phyloP scores from a whole-genome alignment of 2,888 invertebrate genomes.

The Pandemis heparana region DNA sequence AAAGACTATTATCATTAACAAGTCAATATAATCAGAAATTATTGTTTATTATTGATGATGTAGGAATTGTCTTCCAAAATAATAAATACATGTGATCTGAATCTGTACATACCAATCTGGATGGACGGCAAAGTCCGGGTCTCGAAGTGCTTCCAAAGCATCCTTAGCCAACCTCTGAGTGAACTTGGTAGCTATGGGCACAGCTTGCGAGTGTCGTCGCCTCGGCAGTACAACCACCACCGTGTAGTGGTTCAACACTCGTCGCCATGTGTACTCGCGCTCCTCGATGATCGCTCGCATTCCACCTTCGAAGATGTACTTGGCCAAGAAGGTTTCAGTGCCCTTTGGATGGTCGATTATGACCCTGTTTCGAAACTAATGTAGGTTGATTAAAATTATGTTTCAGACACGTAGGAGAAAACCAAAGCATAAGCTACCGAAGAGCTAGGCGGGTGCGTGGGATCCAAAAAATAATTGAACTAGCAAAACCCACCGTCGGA shows the following conservation, averaged over 20 bases:
- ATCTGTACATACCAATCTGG: conserved; percentile 72
- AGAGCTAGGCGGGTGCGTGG: too few relatives aligned
- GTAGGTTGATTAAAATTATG: background rate
- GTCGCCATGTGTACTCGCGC: conserved; percentile 73
- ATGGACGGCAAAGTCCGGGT: conserved; percentile 70
- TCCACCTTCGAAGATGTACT: conserved; percentile 71
- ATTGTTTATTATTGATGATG: too few relatives aligned
- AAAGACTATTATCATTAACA: too few relatives aligned
- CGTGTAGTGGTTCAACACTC: conserved; percentile 75
- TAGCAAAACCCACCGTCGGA: too few relatives aligned
- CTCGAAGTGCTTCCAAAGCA: conserved; percentile 63
- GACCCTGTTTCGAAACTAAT: conserved; percentile 71
- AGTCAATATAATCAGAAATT: too few relatives aligned
- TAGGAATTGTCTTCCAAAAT: too few relatives aligned
- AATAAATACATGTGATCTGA: background rate
- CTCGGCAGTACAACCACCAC: conserved; percentile 70
- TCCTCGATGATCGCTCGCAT: conserved; percentile 68
- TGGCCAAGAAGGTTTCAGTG: conserved; percentile 63
- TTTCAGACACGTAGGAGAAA: too few relatives aligned
- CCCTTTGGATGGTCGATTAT: conserved; percentile 66
- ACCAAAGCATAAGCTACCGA: too few relatives aligned
- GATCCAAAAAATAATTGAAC: too few relatives aligned
- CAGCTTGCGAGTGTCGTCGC: conserved; percentile 62
- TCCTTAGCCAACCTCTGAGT: conserved; percentile 67
- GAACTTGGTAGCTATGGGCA: conserved; percentile 58